Percentiles rank a stretch among this genome's conserved stretches.
These are phyloP conservation scores for Periphyllus acericola DNA, from an alignment of 2,888 invertebrate genomes.

Conservation along the genomic window DNA sequence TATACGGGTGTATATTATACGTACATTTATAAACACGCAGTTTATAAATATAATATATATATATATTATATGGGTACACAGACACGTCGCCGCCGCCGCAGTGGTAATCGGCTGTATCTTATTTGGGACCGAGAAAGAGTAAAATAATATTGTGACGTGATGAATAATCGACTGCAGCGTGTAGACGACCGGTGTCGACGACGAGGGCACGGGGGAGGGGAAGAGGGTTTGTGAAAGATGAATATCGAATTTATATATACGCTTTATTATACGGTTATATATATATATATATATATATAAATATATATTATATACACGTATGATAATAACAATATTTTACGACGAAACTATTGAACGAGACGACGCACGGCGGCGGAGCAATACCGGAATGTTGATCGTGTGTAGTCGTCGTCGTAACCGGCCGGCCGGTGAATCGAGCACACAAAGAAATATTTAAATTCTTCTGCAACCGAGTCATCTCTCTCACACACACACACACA, in stretches of 20 bases:
- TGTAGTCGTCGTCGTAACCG: constrained; percentile 12
- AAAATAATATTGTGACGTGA: constrained; percentile 30
- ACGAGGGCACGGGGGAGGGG: neutral
- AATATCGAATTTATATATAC: constrained; percentile 21
- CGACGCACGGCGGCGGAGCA: neutral
- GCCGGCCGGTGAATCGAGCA: neutral
- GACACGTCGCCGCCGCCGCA: neutral
- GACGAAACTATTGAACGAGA: neutral
- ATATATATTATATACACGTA: neutral
- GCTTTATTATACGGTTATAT: neutral
- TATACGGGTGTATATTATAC: too few species aligned
- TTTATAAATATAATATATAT: neutral
- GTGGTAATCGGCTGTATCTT: neutral
- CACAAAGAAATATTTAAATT: constrained; percentile 54
- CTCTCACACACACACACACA: neutral
- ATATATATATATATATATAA: neutral
- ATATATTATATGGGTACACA: neutral
- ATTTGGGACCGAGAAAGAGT: constrained; percentile 8
- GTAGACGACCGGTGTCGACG: neutral
- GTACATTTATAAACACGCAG: too few species aligned
- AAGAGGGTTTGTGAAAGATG: constrained; percentile 2
- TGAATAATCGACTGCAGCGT: constrained; percentile 18
- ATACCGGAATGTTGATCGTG: constrained; percentile 55
- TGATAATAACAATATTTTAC: constrained; percentile 30
- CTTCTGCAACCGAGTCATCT: neutral